Evolutionary conservation across 2,888 invertebrate species (phyloP).

Genomic region (Drosophila prostipennis): DNA sequence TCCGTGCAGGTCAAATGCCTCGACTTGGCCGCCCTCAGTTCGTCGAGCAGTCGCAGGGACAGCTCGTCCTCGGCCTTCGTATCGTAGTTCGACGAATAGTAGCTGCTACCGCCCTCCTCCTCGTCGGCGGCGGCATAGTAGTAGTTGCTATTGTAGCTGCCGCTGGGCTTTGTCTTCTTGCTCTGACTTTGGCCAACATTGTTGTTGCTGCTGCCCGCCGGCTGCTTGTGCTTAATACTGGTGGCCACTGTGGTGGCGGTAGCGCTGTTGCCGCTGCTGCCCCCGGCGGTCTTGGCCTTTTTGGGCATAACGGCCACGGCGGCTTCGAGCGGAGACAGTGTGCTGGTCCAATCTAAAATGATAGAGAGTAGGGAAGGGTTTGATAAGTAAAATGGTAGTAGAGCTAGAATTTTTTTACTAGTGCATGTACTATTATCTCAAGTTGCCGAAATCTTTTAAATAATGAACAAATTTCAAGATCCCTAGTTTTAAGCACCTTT

Average conservation of each 20-base stretch:
- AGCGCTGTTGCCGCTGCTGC: constrained; percentile 11
- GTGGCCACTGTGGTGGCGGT: constrained; percentile 20
- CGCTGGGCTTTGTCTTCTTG: constrained; percentile 70
- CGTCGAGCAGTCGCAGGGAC: constrained; percentile 73
- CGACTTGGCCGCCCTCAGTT: constrained; percentile 80
- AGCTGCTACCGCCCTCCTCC: constrained; percentile 16
- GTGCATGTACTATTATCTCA: too few relatives aligned
- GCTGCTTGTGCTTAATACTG: constrained; percentile 72
- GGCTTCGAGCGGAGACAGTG: constrained; percentile 66
- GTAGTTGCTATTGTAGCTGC: constrained; percentile 41
- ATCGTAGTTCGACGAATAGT: constrained; percentile 44
- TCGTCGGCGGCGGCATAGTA: constrained; percentile 36
- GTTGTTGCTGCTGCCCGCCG: constrained; percentile 49
- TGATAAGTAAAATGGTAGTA: constrained; percentile 42
- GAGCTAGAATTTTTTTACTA: too few relatives aligned
- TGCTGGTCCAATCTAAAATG: constrained; percentile 78
- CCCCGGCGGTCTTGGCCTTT: constrained; percentile 50
- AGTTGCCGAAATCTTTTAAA: neutral
- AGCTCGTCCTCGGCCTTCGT: constrained; percentile 65
- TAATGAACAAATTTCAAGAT: neutral
- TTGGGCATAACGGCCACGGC: constrained; percentile 42
- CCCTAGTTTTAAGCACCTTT: neutral
- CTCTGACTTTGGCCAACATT: constrained; percentile 37
- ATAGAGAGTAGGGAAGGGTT: constrained; percentile 29
- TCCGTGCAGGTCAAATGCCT: constrained; percentile 81